These are phyloP conservation scores for Helicoverpa assulta DNA, from an alignment of 2,888 invertebrate genomes.

Conservation along the genomic window DNA sequence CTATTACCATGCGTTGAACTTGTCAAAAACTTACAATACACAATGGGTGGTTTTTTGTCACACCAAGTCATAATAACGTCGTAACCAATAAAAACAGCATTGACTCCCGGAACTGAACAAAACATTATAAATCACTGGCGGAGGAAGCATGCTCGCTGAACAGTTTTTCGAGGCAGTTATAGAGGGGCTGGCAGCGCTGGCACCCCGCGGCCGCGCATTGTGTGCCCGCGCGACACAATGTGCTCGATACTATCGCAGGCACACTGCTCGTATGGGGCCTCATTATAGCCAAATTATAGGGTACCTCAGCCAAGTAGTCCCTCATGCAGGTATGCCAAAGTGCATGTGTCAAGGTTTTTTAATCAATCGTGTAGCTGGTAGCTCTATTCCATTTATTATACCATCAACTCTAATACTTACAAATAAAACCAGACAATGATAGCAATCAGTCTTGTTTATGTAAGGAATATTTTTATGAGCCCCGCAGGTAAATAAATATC, in stretches of 20 bases:
- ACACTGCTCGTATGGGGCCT: slow-evolving; percentile 35
- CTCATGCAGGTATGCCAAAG: slow-evolving; percentile 16
- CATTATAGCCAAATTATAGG: slow-evolving; percentile 52
- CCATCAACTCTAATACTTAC: background rate
- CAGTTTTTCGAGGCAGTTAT: slow-evolving; percentile 60
- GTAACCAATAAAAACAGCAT: slow-evolving; percentile 79
- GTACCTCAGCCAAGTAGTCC: slow-evolving; percentile 20
- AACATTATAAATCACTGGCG: slow-evolving; percentile 77
- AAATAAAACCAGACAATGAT: slow-evolving; percentile 18
- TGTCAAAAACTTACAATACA: slow-evolving; percentile 65
- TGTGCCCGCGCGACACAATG: slow-evolving; percentile 48
- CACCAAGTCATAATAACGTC: slow-evolving; percentile 74
- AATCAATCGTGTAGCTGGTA: slow-evolving; percentile 35
- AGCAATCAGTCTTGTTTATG: slow-evolving; percentile 20
- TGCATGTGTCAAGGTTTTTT: slow-evolving; percentile 28
- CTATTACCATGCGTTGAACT: slow-evolving; percentile 44
- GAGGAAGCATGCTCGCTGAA: slow-evolving; percentile 64
- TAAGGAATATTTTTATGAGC: slow-evolving; percentile 13
- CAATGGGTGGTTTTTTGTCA: slow-evolving; percentile 68
- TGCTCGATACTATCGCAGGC: slow-evolving; percentile 60
- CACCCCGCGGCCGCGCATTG: slow-evolving; percentile 58
- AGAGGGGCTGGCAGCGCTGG: slow-evolving; percentile 62
- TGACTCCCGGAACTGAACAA: slow-evolving; percentile 83
- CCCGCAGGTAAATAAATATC: slow-evolving; percentile 60
- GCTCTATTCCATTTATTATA: background rate